phyloP scores from a whole-genome alignment of 2,888 invertebrate species.

The Drosophila fulvimacula region DNA sequence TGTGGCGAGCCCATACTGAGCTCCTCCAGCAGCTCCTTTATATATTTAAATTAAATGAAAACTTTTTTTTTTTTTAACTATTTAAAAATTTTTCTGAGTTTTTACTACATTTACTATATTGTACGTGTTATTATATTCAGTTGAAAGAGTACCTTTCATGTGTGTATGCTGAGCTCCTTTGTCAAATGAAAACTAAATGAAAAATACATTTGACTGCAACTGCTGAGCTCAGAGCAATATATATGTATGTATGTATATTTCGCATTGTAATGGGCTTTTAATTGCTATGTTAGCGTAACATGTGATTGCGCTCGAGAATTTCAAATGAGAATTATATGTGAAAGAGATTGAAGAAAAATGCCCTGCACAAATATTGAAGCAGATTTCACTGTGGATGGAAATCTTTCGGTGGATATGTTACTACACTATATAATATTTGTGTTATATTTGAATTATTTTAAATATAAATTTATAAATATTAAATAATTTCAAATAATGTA shows the following conservation, averaged over 20 bases:
- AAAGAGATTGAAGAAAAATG: background rate
- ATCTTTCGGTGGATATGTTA: background rate
- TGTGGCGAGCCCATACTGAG: no score
- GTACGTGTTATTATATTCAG: background rate
- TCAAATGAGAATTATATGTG: background rate
- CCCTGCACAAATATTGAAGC: no score
- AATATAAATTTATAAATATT: no score
- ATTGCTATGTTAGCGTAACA: conserved; percentile 24
- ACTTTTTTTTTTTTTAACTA: no score
- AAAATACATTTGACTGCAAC: conserved; percentile 7
- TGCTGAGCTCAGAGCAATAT: background rate
- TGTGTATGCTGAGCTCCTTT: conserved; percentile 1
- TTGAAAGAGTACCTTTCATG: background rate
- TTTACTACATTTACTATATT: background rate
- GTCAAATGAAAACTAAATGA: conserved; percentile 35
- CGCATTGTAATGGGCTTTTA: conserved; percentile 47
- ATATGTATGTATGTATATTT: background rate
- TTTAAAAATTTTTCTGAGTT: no score
- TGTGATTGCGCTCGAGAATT: background rate
- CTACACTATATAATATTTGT: background rate
- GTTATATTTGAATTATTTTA: no score
- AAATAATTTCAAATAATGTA: no score
- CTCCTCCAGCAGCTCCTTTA: no score
- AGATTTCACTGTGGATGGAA: background rate
- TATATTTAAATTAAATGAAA: no score